Evolutionary conservation across 1,140 invertebrate genomes (phyloP).

Genomic region (Drosophila yakuba): DNA sequence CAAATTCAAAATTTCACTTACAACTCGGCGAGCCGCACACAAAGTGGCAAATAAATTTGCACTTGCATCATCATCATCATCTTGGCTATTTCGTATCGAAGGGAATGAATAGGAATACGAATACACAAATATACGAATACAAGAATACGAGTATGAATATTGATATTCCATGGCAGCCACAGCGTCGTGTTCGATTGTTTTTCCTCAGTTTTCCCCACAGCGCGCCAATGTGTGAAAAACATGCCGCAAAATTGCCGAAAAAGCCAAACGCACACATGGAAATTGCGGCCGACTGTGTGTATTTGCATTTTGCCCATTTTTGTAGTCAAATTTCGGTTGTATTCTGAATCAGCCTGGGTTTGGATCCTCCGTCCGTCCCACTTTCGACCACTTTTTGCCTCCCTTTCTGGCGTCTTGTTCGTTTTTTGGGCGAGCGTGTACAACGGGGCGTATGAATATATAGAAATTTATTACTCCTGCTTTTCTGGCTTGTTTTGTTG

Average conservation of each 20-base stretch:
- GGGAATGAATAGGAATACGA: conserved; percentile 38
- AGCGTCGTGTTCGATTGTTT: conserved; percentile 78
- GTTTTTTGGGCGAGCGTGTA: conserved; percentile 32
- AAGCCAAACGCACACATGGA: conserved; percentile 58
- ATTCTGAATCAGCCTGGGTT: conserved; percentile 63
- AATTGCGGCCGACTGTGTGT: conserved; percentile 44
- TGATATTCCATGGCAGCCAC: conserved; percentile 72
- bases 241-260: conserved; percentile 81
- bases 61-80: conserved; percentile 70
- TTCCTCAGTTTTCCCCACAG: conserved; percentile 27
- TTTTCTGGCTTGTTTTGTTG: conserved; percentile 45
- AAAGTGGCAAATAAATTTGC: conserved; percentile 82
- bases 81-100: conserved; percentile 7
- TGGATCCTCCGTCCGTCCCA: conserved; percentile 10
- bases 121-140: conserved; percentile 4
- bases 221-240: conserved; percentile 81
- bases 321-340: conserved; percentile 76
- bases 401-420: conserved; percentile 32
- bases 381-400: conserved; percentile 2
- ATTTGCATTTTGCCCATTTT: conserved; percentile 81
- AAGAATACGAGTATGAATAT: conserved; percentile 22
- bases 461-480: conserved; percentile 47
- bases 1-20: conserved; percentile 57
- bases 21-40: conserved; percentile 46
- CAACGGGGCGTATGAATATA: conserved; percentile 79